Base-by-base conservation (phyloP, 2,797 vertebrate genomes). In the Notoglanidium macrostoma region DNA sequence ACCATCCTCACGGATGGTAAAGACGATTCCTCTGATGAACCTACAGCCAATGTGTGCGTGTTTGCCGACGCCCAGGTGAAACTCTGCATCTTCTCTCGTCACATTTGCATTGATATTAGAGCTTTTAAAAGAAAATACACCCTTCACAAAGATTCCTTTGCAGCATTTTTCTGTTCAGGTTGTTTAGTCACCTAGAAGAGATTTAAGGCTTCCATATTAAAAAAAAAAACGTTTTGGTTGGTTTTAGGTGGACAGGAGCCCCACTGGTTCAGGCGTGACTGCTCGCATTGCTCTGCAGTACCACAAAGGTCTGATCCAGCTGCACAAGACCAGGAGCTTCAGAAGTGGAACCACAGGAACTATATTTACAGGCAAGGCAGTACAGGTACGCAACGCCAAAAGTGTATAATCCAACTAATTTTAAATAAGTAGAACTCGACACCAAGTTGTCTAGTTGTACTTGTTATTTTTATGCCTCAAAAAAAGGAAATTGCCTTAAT, bases 1-100 rank as follows among this genome's bases (percentile, higher is more conserved):
- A 99, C 98, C 74, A 98, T 99, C 91, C 93, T 99, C 92, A 99
- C 98, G 0, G 98, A 99, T 0, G 97, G 97, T 67, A 97, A 96
- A 82, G 98, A 99, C 0, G 23, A 90, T 19, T 97, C 96, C 63
- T 96, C 94, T 0, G 89, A 95, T 61, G 97, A 97, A 51, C 95
- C 98, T 86, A 98, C 97, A 6, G 94, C 96, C 89, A 99, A 98
- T 49, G 92, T 99, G 86, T 99, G 98, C 73, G 97, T 99, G 92
- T 99, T 99, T 92, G 98, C 97, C 44, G 97, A 98, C 87, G 96
- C 96, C 74, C 98, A 99, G 98, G 98, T 99, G 87, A 68, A 85
- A 96, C 67, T 35, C 21, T 19, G 72, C 15, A 35, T 32, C 61
- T 46, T 46, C 7, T 21, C 15, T 11, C 10, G 14, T 51, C n/a